Evolutionary conservation across 2,888 invertebrate species (phyloP), one percentile per base, ranked within the genome.

Genomic region (Schizaphis graminum): DNA sequence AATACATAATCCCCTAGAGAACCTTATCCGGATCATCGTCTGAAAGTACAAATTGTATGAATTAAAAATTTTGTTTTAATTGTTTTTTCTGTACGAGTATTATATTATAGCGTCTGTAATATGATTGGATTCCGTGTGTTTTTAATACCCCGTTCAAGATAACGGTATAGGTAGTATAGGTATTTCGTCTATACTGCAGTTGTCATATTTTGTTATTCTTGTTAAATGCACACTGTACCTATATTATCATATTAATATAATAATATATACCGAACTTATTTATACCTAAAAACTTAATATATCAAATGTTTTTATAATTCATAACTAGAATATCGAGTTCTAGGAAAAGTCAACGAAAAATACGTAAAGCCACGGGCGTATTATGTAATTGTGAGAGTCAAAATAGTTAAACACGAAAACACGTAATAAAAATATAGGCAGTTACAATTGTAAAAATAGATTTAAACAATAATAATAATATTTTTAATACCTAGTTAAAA

Each of bases 71-170:
- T 67, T 35, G 24, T 88, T 88, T 88, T 88, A 89, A 61, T 89
- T 89, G 89, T 89, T 89, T 89, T 89, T 90, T 35, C 61, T 11
- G 44, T 44, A 89, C 47, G 89, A 61, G 61, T 21, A 28, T 53
- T 53, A 21, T 53, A 21, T 35, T 53, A 21, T 35, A n/a, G 49
- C 67, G n/a, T 24, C 21, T 24, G 35, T 24, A 77, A 21, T 41
- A 35, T 77, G 35, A 77, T 77, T 35, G 77, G 77, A 77, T 77
- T 67, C n/a, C 13, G 3, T 35, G 35, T 77, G 21, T 8, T 77
- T 35, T 41, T 35, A 16, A 21, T 35, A 77, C 35, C n/a, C n/a
- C 26, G 35, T 77, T 8, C 21, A 21, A 35, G 35, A 77, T 77
- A 77, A 28, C 4, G 16, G 35, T n/a, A 4, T 0, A 13, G 7